phyloP scores from a whole-genome alignment of 2,797 vertebrate genomes.

The Hephaestus fuliginosus region DNA sequence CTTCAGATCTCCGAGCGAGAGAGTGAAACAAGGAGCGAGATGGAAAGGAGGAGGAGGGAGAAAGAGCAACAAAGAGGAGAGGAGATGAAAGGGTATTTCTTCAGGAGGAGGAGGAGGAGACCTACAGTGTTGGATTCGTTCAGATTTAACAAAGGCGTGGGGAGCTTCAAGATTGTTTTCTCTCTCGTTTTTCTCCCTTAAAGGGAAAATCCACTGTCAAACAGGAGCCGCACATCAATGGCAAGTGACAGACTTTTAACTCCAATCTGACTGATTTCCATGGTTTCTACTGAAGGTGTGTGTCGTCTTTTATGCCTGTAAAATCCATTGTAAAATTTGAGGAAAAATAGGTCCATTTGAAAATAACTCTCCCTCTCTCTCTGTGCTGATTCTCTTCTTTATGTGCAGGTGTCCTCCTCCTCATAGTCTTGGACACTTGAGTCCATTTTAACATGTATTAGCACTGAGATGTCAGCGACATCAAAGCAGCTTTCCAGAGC shows the following conservation, averaged over 20 bases:
- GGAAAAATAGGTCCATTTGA: conserved; percentile 45
- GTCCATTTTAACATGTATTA: conserved; percentile 58
- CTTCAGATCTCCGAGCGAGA: conserved; percentile 68
- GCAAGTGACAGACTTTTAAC: conserved; percentile 67
- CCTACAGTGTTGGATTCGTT: conserved; percentile 66
- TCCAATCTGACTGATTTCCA: conserved; percentile 63
- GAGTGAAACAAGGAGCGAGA: conserved; percentile 64
- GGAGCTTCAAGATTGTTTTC: conserved; percentile 73
- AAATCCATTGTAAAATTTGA: conserved; percentile 46
- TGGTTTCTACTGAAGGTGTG: conserved; percentile 51
- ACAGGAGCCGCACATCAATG: conserved; percentile 57
- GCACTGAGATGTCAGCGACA: conserved; percentile 24
- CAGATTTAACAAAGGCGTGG: conserved; percentile 73
- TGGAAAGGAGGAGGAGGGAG: conserved; percentile 60
- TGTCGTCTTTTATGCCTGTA: conserved; percentile 48
- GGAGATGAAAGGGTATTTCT: conserved; percentile 79
- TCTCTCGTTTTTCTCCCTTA: conserved; percentile 47
- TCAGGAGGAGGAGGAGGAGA: conserved; percentile 72
- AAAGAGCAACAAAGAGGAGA: conserved; percentile 76
- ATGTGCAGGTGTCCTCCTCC: background rate
- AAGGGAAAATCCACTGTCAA: conserved; percentile 71
- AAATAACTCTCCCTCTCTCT: conserved; percentile 14
- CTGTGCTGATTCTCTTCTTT: conserved; percentile 22
- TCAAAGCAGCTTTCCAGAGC: conserved; percentile 43
- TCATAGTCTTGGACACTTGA: conserved; percentile 42